Percentiles rank a stretch among this genome's conserved stretches.
Conservation (phyloP, 2,113 vertebrate genomes). For the Plotosus lineatus region DNA sequence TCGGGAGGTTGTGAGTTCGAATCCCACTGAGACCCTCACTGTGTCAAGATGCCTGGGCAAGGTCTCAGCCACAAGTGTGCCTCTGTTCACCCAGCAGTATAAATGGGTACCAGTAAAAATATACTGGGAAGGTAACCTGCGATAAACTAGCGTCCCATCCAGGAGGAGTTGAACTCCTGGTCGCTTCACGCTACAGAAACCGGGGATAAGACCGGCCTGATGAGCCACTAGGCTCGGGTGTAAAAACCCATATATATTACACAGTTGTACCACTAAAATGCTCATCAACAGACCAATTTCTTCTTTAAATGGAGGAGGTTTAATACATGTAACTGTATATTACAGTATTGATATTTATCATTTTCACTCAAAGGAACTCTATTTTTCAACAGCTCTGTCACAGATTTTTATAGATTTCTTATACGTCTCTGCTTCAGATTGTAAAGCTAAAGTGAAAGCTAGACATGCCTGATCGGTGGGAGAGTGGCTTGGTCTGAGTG, state of each 20-base stretch:
- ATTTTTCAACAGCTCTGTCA: slow-evolving; percentile 34
- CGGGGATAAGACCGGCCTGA: no score
- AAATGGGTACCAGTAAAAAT: no score
- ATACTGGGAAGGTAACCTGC: no score
- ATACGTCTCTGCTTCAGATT: slow-evolving; percentile 31
- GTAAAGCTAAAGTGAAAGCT: slow-evolving; percentile 44
- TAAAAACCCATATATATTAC: slow-evolving; percentile 24
- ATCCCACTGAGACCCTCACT: no score
- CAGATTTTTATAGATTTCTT: slow-evolving; percentile 48
- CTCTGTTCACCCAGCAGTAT: no score
- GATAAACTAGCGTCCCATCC: no score
- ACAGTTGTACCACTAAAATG: slow-evolving; percentile 17
- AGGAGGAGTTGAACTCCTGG: no score
- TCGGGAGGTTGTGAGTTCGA: no score
- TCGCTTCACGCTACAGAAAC: no score
- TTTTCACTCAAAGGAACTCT: slow-evolving; percentile 43
- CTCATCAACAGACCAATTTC: slow-evolving; percentile 46
- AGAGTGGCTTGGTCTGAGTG: slow-evolving; percentile 19
- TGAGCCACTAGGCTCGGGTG: no score
- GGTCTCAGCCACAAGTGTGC: no score
- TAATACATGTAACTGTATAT: slow-evolving; percentile 44
- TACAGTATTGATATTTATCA: slow-evolving; percentile 41
- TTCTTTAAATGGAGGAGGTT: slow-evolving; percentile 35
- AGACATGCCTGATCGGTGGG: slow-evolving; percentile 24
- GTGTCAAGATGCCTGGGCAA: no score